A percentile compares a stretch with the other conserved stretches of the same genome.
phyloP scores from a whole-genome alignment of 2,797 vertebrate species.

The Eremophila alpestris region DNA sequence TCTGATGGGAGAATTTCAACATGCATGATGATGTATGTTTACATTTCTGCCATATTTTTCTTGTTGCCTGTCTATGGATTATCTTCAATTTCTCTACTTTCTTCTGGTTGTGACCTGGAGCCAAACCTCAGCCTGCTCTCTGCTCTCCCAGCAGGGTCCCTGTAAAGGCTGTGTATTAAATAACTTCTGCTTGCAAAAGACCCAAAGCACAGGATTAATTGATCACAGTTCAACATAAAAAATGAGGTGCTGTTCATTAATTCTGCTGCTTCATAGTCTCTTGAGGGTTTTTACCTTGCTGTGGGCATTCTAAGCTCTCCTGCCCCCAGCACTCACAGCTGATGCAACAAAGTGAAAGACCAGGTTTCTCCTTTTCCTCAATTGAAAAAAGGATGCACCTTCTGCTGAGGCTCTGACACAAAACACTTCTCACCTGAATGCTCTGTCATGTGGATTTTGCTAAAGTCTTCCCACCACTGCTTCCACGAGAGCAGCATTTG shows the following conservation, averaged over 20 bases:
- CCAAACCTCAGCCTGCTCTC: not conserved
- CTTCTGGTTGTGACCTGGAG: not conserved
- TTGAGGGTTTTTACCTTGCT: not conserved
- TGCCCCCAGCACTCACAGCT: not conserved
- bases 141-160: not conserved
- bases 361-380: not conserved
- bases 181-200: not conserved
- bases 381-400: not conserved
- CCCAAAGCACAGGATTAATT: not conserved
- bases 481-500: not conserved
- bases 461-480: not conserved
- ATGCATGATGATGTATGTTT: not conserved
- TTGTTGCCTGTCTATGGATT: not conserved
- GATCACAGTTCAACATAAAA: not conserved
- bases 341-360: not conserved
- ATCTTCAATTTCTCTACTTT: not conserved
- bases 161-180: not conserved
- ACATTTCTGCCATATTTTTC: not conserved
- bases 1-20: not conserved
- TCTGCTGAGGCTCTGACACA: not conserved
- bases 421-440: not conserved
- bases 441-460: not conserved
- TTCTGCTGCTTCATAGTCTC: not conserved
- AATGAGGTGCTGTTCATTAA: not conserved
- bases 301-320: not conserved